Evolutionary conservation across 1,140 invertebrate genomes (phyloP).

Genomic region (Conopomorpha cramerella): DNA sequence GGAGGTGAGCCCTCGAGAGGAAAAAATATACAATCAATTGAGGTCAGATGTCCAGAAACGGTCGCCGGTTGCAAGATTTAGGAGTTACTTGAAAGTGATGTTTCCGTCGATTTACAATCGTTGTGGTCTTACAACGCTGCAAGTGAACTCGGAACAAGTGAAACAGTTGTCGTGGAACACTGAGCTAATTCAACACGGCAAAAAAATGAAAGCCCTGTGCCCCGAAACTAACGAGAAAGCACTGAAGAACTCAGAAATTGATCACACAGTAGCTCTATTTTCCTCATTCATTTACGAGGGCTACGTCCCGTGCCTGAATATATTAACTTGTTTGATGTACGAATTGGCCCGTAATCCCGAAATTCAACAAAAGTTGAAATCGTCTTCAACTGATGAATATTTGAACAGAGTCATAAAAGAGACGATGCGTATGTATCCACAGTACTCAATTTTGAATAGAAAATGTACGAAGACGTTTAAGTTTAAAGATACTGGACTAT

Average conservation of each 20-base stretch:
- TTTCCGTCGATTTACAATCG: conserved; percentile 39
- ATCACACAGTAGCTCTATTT: conserved; percentile 23
- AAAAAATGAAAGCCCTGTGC: conserved; percentile 12
- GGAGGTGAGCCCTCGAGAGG: too few relatives aligned
- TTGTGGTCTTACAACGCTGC: conserved; percentile 21
- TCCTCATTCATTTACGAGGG: conserved; percentile 36
- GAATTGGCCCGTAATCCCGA: conserved; percentile 29
- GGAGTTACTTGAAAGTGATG: conserved; percentile 38
- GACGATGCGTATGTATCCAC: conserved; percentile 64
- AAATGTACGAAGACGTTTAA: conserved; percentile 57
- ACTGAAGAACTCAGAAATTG: conserved; percentile 15
- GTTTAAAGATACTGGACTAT: conserved; percentile 55
- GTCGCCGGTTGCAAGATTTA: conserved; percentile 24
- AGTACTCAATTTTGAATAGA: conserved; percentile 61
- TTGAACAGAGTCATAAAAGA: conserved; percentile 47
- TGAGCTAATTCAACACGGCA: conserved; percentile 22
- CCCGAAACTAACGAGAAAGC: conserved; percentile 12
- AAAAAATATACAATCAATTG: conserved; percentile 10
- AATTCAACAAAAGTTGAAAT: conserved; percentile 26
- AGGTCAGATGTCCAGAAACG: conserved; percentile 20
- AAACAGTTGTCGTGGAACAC: conserved; percentile 18
- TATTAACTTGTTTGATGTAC: conserved; percentile 27
- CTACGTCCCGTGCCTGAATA: conserved; percentile 33
- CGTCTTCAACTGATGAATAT: conserved; percentile 18
- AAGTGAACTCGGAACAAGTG: conserved; percentile 13